Evolutionary conservation across 2,888 invertebrate genomes (phyloP).

Genomic region (Lucinisca nassula): DNA sequence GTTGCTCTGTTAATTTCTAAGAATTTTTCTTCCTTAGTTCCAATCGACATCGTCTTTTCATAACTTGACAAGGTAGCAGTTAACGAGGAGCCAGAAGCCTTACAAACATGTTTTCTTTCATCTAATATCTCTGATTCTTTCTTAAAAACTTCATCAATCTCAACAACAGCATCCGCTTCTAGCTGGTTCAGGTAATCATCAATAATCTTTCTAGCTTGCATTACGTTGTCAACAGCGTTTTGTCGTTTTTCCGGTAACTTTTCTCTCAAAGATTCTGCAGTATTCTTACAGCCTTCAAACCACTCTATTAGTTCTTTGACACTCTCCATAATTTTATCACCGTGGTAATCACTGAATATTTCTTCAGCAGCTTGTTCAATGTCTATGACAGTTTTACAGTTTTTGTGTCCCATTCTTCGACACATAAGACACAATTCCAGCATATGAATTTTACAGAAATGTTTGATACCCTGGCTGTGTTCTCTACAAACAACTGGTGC

Average conservation of each 20-base stretch:
- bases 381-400: not conserved
- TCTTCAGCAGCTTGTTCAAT: not conserved
- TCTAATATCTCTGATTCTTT: not conserved
- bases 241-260: not conserved
- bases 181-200: not conserved
- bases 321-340: not conserved
- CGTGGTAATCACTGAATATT: not conserved
- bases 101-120: not conserved
- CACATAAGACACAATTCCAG: not conserved
- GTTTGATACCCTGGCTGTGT: not conserved
- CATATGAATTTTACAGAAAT: not conserved
- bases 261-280: not conserved
- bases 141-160: not conserved
- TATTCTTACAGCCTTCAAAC: not conserved
- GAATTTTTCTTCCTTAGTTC: not conserved
- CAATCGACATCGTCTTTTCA: not conserved
- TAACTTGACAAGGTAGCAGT: not conserved
- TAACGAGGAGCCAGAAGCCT: not conserved
- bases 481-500: not conserved
- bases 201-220: not conserved
- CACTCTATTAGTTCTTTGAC: not conserved
- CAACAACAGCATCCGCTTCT: not conserved
- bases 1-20: not conserved
- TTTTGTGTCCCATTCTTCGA: not conserved
- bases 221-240: not conserved